Evolutionary conservation across 2,113 vertebrate genomes (phyloP).

Genomic region (Chionodraco myersi): DNA sequence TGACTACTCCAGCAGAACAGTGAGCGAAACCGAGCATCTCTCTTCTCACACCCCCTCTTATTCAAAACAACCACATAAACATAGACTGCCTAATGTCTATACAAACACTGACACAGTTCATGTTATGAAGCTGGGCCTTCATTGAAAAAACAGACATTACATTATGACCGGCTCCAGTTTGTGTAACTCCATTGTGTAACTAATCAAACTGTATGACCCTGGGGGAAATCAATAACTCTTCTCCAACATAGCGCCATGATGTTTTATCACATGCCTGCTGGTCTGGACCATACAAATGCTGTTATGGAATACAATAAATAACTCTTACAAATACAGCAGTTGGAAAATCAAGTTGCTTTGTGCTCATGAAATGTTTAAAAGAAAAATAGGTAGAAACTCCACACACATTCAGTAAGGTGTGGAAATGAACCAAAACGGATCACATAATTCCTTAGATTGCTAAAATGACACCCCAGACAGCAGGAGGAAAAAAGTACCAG

Average conservation of each 20-base stretch:
- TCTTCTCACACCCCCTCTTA: constrained; percentile 39
- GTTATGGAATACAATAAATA: neutral
- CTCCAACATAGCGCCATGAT: neutral
- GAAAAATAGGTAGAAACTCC: neutral
- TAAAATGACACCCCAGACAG: constrained; percentile 55
- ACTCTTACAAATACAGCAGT: constrained; percentile 9
- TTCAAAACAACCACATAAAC: constrained; percentile 49
- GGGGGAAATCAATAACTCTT: constrained; percentile 63
- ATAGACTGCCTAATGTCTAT: constrained; percentile 45
- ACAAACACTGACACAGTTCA: constrained; percentile 54
- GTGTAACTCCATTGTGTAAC: constrained; percentile 38
- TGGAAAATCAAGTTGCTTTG: constrained; percentile 13
- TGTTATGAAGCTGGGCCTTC: constrained; percentile 55
- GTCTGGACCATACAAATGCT: constrained; percentile 1
- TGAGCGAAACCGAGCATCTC: constrained; percentile 25
- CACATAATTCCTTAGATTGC: constrained; percentile 57
- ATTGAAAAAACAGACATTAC: constrained; percentile 41
- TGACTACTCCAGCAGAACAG: constrained; percentile 66
- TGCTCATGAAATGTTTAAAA: neutral
- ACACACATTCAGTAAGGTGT: neutral
- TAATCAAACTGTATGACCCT: constrained; percentile 37
- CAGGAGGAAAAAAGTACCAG: neutral
- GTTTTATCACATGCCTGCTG: constrained; percentile 16
- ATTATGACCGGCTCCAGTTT: constrained; percentile 41
- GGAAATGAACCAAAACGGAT: constrained; percentile 14